Evolutionary conservation across 2,113 vertebrate genomes (phyloP).

Genomic region (Ochotona curzoniae): DNA sequence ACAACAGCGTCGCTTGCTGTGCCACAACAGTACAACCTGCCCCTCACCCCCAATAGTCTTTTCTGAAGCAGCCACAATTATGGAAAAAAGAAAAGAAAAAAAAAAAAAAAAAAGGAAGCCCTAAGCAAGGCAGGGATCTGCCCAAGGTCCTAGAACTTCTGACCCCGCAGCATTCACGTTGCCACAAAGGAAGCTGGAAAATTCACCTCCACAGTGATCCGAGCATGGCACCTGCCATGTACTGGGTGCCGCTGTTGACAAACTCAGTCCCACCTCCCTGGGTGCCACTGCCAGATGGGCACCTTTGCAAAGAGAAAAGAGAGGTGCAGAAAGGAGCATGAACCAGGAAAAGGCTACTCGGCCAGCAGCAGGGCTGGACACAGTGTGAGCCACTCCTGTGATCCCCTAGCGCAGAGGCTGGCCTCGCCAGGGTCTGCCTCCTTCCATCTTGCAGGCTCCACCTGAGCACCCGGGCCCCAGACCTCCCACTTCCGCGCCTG

Average conservation of each 20-base stretch:
- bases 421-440: background rate
- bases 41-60: no score
- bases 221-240: no score
- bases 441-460: no score
- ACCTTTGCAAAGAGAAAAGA: background rate
- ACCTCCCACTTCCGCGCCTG: constrained; percentile 67
- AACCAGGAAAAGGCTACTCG: background rate
- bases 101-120: background rate
- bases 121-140: background rate
- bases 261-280: background rate
- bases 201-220: background rate
- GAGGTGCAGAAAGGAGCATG: background rate
- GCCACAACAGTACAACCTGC: no score
- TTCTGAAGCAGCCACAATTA: background rate
- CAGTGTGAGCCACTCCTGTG: background rate
- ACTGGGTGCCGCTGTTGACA: background rate
- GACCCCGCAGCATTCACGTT: background rate
- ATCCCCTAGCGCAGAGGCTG: background rate
- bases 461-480: background rate
- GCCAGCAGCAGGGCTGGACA: background rate
- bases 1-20: no score
- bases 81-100: background rate
- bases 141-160: background rate
- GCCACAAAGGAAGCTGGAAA: background rate
- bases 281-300: background rate